Conservation (phyloP, 2,113 vertebrate species). For the Poecile atricapillus region DNA sequence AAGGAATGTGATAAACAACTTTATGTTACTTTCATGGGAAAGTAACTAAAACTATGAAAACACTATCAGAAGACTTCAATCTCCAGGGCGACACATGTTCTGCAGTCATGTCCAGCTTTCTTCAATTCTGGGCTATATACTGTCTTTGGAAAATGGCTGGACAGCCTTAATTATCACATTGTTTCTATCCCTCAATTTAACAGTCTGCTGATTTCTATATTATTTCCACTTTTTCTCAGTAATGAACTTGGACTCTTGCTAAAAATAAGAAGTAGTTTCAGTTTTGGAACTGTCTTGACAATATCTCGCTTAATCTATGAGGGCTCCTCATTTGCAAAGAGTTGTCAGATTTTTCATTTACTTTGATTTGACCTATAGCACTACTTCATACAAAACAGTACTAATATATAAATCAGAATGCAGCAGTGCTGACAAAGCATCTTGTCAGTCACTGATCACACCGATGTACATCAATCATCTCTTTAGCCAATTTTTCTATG, state of each 20-base stretch:
- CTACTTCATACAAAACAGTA: not conserved
- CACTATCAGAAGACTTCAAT: too few relatives aligned
- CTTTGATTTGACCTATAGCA: not conserved
- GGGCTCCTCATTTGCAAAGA: not conserved
- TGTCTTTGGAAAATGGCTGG: not conserved
- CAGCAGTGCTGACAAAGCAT: not conserved
- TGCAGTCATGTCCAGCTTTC: accelerated
- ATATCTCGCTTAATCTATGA: accelerated
- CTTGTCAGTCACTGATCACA: accelerated
- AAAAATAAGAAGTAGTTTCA: not conserved
- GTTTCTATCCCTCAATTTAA: not conserved
- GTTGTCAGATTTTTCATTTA: not conserved
- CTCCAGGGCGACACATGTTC: not conserved
- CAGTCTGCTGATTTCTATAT: not conserved
- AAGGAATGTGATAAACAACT: too few relatives aligned
- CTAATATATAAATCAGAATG: not conserved
- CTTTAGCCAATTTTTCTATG: not conserved
- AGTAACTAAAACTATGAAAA: too few relatives aligned
- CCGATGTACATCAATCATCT: not conserved
- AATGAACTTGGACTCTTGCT: not conserved
- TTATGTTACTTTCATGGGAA: too few relatives aligned
- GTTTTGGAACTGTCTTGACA: not conserved
- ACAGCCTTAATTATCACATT: not conserved
- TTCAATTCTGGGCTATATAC: not conserved
- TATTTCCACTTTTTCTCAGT: not conserved